A percentile compares a stretch with the other conserved stretches of the same genome.
phyloP scores from a whole-genome alignment of 2,113 vertebrate species.

The Phrynocephalus versicolor region DNA sequence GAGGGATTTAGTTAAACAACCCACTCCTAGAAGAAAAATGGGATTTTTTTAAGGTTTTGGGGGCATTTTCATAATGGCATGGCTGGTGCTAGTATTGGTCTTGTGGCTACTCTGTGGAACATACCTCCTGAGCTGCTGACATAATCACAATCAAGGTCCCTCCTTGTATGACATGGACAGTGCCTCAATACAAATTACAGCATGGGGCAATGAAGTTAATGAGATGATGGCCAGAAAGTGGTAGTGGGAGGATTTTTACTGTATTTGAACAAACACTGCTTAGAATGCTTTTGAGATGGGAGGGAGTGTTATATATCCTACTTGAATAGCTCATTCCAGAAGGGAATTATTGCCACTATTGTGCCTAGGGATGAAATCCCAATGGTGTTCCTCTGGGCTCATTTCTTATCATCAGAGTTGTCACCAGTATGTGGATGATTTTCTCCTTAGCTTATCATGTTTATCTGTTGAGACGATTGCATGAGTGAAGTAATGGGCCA shows the following conservation, averaged over 20 bases:
- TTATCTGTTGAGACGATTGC: too few species aligned
- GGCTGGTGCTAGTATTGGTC: background rate
- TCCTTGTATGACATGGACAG: background rate
- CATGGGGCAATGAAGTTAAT: too few species aligned
- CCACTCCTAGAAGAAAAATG: background rate
- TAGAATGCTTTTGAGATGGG: background rate
- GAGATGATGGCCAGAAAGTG: background rate
- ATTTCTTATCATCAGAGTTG: too few species aligned
- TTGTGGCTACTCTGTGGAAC: background rate
- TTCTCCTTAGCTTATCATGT: too few species aligned
- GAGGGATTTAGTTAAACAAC: background rate
- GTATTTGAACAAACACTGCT: background rate
- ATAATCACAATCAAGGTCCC: background rate
- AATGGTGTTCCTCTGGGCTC: too few species aligned
- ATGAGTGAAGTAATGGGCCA: too few species aligned
- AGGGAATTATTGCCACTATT: too few species aligned
- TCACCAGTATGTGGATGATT: too few species aligned
- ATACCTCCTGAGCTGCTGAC: background rate
- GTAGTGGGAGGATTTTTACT: too few species aligned
- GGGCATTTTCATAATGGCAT: background rate
- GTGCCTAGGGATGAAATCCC: too few species aligned
- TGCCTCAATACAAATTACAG: background rate
- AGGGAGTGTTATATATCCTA: background rate
- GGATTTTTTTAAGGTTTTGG: background rate
- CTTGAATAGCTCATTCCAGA: too few species aligned